phyloP scores from a whole-genome alignment of 2,888 invertebrate genomes.

The Parascotia fuliginaria region DNA sequence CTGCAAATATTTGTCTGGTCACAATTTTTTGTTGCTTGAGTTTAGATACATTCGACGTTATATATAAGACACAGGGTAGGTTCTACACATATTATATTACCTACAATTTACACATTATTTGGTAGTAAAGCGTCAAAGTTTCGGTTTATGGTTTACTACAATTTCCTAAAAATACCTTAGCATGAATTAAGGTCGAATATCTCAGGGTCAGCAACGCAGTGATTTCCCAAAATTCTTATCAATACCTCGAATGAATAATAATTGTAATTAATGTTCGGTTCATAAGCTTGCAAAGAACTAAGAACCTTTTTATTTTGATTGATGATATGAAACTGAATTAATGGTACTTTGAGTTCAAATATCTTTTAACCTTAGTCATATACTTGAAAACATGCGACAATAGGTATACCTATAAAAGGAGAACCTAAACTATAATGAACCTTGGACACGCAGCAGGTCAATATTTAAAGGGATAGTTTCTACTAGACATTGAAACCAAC shows the following conservation, averaged over 20 bases:
- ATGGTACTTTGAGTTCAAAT: not conserved
- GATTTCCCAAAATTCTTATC: not conserved
- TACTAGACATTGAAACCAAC: constrained; percentile 22
- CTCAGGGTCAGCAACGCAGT: too few species aligned
- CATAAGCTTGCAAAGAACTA: not conserved
- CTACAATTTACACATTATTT: too few species aligned
- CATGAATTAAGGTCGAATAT: too few species aligned
- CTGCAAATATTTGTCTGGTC: too few species aligned
- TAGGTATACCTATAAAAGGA: constrained; percentile 8
- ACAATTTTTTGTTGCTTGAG: too few species aligned
- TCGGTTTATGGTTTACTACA: too few species aligned
- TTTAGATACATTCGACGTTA: too few species aligned
- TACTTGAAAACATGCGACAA: constrained; percentile 3
- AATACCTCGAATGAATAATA: not conserved
- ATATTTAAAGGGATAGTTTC: constrained; percentile 15
- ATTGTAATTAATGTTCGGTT: constrained; percentile 18
- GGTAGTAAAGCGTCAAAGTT: too few species aligned
- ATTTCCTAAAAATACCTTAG: too few species aligned
- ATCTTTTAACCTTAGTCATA: constrained; percentile 1
- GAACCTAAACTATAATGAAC: constrained; percentile 14
- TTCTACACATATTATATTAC: too few species aligned
- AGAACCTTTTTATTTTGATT: constrained; percentile 1
- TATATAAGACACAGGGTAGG: too few species aligned
- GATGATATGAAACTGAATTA: not conserved
- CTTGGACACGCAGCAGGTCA: constrained; percentile 28